Base-by-base conservation (phyloP, 2,797 vertebrate species). In the Allenopithecus nigroviridis region DNA sequence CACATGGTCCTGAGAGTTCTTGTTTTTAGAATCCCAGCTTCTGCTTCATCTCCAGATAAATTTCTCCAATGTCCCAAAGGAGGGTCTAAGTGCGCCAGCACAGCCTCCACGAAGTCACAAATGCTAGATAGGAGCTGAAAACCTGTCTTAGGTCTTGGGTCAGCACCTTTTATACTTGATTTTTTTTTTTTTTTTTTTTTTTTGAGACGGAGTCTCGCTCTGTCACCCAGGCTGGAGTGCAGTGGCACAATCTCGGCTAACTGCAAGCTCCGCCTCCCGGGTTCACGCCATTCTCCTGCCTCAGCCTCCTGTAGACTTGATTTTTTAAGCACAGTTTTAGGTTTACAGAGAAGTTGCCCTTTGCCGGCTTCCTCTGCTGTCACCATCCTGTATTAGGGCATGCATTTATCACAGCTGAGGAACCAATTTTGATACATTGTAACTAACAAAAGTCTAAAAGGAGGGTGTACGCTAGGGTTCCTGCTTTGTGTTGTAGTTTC, bases 321-420 rank as follows among this genome's bases (percentile, higher is more conserved):
- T 22, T 57, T 76, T 74, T 80, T 24, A n/a, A 46, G 46, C 8
- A 55, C 9, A 57, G 64, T 36, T 74, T 91, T 26, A 84, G 78
- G 48, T 50, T 87, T 41, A 13, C 9, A 24, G 68, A 21, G 7
- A 43, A 75, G 11, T 22, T 9, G 1, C 19, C 0, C 5, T 5
- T 8, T 64, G 3, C 11, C 14, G 7, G 72, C 13, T 5, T 24
- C 30, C 61, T 68, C 59, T 1, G 0, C 14, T 1, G 8, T 0
- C 8, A 28, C 13, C 0, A 2, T 1, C 22, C 33, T n/a, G 41
- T 0, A 0, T 10, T 19, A 19, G 46, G 1, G 11, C 0, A 41
- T 2, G 14, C 1, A 0, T 17, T 28, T 22, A 36, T 57, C 55
- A 24, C 8, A 13, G 0, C 1, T 1, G 28, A 12, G 1, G 7